phyloP scores from a whole-genome alignment of 2,797 vertebrate genomes.

The Agapornis canus region DNA sequence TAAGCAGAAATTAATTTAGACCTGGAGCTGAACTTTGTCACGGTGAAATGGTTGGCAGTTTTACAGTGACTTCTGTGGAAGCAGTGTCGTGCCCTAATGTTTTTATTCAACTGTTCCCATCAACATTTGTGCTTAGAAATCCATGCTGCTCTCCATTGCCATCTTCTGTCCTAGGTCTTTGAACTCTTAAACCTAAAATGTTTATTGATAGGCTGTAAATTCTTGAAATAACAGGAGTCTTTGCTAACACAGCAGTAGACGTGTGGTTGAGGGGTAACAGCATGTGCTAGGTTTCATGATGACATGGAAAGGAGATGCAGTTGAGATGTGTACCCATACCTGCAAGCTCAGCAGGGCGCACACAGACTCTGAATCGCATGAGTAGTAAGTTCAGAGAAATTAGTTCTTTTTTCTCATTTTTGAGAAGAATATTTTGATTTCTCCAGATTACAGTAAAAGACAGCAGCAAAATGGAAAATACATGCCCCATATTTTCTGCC shows the following conservation, averaged over 20 bases:
- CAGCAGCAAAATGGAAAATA: background rate
- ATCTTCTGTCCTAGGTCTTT: background rate
- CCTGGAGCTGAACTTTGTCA: background rate
- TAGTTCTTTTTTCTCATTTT: background rate
- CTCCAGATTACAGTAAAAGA: accelerated
- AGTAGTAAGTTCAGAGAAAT: background rate
- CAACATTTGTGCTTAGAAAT: background rate
- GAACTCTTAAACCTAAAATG: background rate
- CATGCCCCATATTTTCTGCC: accelerated
- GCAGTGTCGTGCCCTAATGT: accelerated
- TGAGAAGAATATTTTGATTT: background rate
- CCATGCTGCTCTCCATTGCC: background rate
- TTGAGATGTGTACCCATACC: background rate
- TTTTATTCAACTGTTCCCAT: background rate
- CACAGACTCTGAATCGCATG: accelerated
- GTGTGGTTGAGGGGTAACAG: background rate
- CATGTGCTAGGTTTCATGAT: background rate
- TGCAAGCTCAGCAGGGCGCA: background rate
- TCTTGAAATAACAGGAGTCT: background rate
- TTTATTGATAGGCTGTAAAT: background rate
- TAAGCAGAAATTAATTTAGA: background rate
- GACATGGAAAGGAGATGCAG: background rate
- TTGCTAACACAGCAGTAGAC: background rate
- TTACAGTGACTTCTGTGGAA: background rate
- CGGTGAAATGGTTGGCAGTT: background rate